These are phyloP conservation scores for Drosophila tanythrix DNA, from an alignment of 2,888 invertebrate species.

Conservation along the genomic window DNA sequence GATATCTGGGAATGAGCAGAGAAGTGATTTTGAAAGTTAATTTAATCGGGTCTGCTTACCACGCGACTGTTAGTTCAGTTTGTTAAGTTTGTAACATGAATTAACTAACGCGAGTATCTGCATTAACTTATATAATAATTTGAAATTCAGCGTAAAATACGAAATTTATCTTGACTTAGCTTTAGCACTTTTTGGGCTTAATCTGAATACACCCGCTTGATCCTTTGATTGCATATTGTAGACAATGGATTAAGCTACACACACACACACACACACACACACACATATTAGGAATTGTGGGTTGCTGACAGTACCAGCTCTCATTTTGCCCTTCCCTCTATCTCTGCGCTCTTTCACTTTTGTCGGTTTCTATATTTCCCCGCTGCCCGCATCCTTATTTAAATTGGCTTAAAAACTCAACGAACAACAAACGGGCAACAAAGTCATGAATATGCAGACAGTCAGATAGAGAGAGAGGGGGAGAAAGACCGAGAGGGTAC, in stretches of 20 bases:
- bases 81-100: neutral
- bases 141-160: neutral
- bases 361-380: slow-evolving; percentile 10
- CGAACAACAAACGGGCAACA: slow-evolving; percentile 61
- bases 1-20: neutral
- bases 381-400: slow-evolving; percentile 46
- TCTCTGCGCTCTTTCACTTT: neutral
- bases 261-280: slow-evolving; percentile 26
- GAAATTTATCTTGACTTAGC: neutral
- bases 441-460: slow-evolving; percentile 76
- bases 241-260: slow-evolving; percentile 37
- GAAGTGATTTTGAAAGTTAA: neutral
- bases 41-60: neutral
- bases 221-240: slow-evolving; percentile 29
- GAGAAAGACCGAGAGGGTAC: neutral
- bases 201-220: slow-evolving; percentile 21
- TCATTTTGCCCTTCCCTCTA: neutral
- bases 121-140: neutral
- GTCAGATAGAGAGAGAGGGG: slow-evolving; percentile 9
- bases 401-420: slow-evolving; percentile 78
- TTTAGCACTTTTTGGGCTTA: neutral
- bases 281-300: slow-evolving; percentile 18
- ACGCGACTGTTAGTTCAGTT: neutral
- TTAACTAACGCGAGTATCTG: neutral
- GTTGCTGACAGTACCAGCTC: neutral